Conservation (phyloP, 2,888 invertebrate species). For the Diogma glabrata region DNA sequence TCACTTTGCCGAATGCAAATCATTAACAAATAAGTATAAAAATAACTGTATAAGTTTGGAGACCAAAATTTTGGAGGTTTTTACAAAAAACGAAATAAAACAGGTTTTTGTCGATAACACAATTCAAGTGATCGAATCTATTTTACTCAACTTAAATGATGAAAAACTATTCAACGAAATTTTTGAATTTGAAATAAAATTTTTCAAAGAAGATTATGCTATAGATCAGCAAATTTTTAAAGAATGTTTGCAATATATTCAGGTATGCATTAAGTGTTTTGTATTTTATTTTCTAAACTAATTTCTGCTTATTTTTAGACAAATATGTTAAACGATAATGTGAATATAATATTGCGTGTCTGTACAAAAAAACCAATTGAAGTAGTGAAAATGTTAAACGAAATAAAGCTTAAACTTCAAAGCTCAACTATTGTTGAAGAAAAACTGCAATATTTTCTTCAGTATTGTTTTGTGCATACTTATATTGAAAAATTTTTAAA, state of each 20-base stretch:
- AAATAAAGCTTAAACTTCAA: slow-evolving; percentile 40
- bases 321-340: neutral
- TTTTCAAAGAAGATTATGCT: neutral
- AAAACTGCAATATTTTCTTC: slow-evolving; percentile 43
- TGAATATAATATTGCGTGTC: slow-evolving; percentile 18
- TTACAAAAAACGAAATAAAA: neutral
- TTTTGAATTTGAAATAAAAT: slow-evolving; percentile 11
- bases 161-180: slow-evolving; percentile 10
- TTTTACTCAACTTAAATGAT: slow-evolving; percentile 13
- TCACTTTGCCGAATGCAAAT: neutral
- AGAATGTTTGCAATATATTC: slow-evolving; percentile 12
- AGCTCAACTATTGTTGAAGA: slow-evolving; percentile 39
- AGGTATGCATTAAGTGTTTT: neutral
- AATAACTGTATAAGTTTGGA: neutral
- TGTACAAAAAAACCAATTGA: slow-evolving; percentile 38
- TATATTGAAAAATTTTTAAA: neutral
- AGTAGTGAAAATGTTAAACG: slow-evolving; percentile 43
- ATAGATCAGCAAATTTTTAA: slow-evolving; percentile 10
- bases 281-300: neutral
- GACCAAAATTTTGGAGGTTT: slow-evolving; percentile 6
- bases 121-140: slow-evolving; percentile 10
- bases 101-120: neutral
- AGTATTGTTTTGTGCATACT: slow-evolving; percentile 33
- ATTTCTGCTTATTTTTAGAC: slow-evolving; percentile 2
- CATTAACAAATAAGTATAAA: neutral